phyloP scores from a whole-genome alignment of 2,797 vertebrate species.

The Carduelis carduelis region DNA sequence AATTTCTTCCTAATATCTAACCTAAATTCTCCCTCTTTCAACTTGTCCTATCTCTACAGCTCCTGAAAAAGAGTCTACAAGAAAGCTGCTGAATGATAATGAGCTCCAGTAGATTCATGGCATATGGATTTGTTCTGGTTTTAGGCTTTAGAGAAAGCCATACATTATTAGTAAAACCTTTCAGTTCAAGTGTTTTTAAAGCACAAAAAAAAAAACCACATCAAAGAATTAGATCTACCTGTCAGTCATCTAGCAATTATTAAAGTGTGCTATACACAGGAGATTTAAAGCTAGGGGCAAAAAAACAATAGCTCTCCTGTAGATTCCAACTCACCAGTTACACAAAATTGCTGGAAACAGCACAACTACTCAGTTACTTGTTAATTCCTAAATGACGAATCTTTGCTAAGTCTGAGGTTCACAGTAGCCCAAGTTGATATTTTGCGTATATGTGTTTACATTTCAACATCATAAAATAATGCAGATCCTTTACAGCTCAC shows the following conservation, averaged over 20 bases:
- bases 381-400: neutral
- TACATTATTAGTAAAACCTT: neutral
- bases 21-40: neutral
- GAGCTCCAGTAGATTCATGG: neutral
- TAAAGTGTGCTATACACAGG: neutral
- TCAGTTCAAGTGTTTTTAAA: neutral
- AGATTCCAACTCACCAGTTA: neutral
- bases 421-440: neutral
- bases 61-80: neutral
- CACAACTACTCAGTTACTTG: neutral
- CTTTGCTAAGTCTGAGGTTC: neutral
- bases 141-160: neutral
- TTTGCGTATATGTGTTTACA: neutral
- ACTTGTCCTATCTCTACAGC: neutral
- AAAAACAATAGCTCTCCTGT: neutral
- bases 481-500: neutral
- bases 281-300: neutral
- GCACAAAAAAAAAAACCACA: neutral
- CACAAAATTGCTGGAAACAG: neutral
- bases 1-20: neutral
- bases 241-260: neutral
- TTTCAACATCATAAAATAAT: neutral
- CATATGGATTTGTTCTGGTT: neutral
- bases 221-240: neutral
- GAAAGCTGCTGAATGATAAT: neutral